These are phyloP conservation scores for Tokudaia muenninki DNA, from an alignment of 2,797 vertebrate species.

Conservation along the genomic window DNA sequence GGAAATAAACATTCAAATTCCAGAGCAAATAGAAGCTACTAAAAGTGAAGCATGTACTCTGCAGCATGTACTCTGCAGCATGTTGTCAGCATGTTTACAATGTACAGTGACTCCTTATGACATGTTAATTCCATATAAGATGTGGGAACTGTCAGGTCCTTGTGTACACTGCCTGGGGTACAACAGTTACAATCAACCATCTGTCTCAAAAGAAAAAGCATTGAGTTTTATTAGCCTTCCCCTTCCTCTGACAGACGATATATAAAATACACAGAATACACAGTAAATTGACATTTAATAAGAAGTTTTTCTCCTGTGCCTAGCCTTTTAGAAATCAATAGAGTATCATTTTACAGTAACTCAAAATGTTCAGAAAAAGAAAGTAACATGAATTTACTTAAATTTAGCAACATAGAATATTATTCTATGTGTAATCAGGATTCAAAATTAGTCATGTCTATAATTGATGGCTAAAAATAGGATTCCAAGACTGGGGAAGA, in stretches of 20 bases:
- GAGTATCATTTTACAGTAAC: slow-evolving; percentile 40
- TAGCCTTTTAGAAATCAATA: slow-evolving; percentile 67
- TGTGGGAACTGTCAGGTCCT: neutral
- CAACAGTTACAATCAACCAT: neutral
- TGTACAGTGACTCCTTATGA: neutral
- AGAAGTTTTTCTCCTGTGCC: slow-evolving; percentile 47
- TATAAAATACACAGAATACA: neutral
- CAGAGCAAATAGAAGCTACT: neutral
- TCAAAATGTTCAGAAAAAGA: slow-evolving; percentile 55
- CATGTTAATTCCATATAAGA: neutral
- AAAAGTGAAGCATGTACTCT: neutral
- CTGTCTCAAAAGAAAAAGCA: neutral
- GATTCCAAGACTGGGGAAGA: neutral
- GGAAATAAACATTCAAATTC: neutral
- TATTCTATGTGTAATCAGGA: slow-evolving; percentile 68
- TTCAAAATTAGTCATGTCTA: slow-evolving; percentile 43
- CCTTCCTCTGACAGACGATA: neutral
- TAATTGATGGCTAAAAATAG: slow-evolving; percentile 73
- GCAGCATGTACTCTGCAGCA: neutral
- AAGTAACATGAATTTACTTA: slow-evolving; percentile 74
- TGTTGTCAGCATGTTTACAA: neutral
- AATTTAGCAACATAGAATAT: slow-evolving; percentile 52
- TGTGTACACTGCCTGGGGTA: fast-evolving
- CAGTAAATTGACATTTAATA: neutral
- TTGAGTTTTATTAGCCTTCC: neutral